phyloP scores from a whole-genome alignment of 2,113 vertebrate genomes.

The Ameiurus melas region DNA sequence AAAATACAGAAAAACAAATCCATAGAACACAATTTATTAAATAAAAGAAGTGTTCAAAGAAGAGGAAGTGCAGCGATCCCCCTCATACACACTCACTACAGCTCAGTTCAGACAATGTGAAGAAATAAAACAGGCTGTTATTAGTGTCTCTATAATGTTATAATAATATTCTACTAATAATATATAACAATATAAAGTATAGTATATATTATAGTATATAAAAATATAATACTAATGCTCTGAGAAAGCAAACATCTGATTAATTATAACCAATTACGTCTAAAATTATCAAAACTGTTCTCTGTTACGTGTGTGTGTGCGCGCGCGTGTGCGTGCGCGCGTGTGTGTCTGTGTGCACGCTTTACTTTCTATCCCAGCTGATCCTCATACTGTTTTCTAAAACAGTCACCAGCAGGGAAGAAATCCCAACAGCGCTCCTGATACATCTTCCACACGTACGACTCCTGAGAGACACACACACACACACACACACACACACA shows the following conservation, averaged over 20 bases:
- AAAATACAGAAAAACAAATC: background rate
- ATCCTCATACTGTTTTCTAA: conserved; percentile 79
- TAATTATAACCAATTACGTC: background rate
- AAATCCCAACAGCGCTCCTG: conserved; percentile 79
- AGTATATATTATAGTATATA: background rate
- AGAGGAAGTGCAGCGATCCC: background rate
- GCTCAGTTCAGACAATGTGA: background rate
- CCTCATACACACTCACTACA: background rate
- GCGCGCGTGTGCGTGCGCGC: background rate
- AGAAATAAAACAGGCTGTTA: background rate
- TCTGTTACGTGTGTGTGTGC: background rate
- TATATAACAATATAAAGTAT: background rate
- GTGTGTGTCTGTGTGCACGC: background rate
- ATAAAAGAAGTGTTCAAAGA: background rate
- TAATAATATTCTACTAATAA: background rate
- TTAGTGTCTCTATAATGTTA: background rate
- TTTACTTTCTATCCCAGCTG: conserved; percentile 66
- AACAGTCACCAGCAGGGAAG: conserved; percentile 78
- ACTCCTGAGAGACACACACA: conserved; percentile 65
- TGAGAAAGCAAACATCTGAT: background rate
- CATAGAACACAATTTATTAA: conserved; percentile 14
- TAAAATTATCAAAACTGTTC: background rate
- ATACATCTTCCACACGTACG: conserved; percentile 81
- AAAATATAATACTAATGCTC: background rate
- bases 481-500: background rate